Percentiles rank a stretch among this genome's conserved stretches.
These are phyloP conservation scores for Phataginus tricuspis DNA, from an alignment of 2,797 vertebrate species.

Conservation along the genomic window DNA sequence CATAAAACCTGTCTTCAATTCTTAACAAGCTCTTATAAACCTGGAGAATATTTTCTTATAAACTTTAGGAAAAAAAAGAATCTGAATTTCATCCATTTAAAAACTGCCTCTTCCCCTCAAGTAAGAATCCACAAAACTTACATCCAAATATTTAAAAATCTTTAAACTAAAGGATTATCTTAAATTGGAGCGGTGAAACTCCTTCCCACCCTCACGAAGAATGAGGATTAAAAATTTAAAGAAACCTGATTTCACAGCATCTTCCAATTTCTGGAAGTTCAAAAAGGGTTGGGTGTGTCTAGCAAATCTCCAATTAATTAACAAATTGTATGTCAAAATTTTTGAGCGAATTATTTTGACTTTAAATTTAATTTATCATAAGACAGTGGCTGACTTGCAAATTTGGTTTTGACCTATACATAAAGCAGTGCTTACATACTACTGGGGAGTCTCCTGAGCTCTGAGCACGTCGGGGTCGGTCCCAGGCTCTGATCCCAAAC, in stretches of 20 bases:
- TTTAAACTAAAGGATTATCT: neutral
- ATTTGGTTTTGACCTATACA: neutral
- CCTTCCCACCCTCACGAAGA: neutral
- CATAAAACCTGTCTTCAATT: neutral
- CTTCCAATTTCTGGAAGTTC: constrained; percentile 15
- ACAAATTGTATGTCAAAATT: neutral
- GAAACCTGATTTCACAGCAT: neutral
- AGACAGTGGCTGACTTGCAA: neutral
- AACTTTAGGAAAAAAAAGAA: neutral
- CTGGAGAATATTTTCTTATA: constrained; percentile 5
- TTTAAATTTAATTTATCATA: constrained; percentile 8
- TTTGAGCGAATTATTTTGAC: constrained; percentile 23
- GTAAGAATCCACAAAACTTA: constrained; percentile 11
- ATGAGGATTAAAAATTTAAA: neutral
- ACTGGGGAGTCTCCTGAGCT: neutral
- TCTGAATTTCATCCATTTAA: neutral
- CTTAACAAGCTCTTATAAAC: neutral
- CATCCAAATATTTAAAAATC: constrained; percentile 3
- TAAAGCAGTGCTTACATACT: neutral
- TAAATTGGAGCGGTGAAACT: neutral
- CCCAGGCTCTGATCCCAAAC: neutral
- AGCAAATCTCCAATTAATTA: neutral
- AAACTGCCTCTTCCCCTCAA: neutral
- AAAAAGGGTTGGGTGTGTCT: neutral
- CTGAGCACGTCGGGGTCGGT: neutral